Evolutionary conservation across 2,888 invertebrate species (phyloP).

Genomic region (Cryptus armator): DNA sequence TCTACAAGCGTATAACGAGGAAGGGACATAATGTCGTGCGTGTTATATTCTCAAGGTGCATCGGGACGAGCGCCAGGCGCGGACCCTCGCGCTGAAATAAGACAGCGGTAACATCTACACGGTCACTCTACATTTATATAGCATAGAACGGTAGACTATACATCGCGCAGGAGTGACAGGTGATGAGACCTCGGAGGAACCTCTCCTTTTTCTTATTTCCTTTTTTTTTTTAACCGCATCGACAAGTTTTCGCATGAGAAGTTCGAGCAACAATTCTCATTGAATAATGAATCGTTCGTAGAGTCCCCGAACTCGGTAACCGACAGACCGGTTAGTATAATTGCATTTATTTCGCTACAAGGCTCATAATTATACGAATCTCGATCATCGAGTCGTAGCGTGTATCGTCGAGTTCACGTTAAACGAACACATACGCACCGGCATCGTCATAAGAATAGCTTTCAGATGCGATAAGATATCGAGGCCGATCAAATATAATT

Average conservation of each 20-base stretch:
- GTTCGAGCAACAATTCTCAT: constrained; percentile 46
- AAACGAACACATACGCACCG: background rate
- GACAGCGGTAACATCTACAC: constrained; percentile 36
- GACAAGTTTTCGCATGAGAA: constrained; percentile 27
- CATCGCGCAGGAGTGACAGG: constrained; percentile 66
- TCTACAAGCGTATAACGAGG: constrained; percentile 50
- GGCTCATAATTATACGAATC: constrained; percentile 20
- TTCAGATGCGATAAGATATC: constrained; percentile 1
- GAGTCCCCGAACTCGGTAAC: constrained; percentile 34
- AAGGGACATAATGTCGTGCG: constrained; percentile 52
- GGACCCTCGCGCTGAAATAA: constrained; percentile 43
- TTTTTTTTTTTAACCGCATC: constrained; percentile 25
- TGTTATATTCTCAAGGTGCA: constrained; percentile 65
- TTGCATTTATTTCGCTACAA: constrained; percentile 47
- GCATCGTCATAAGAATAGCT: background rate
- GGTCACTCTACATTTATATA: constrained; percentile 18
- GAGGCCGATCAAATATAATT: constrained; percentile 25
- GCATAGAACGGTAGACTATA: constrained; percentile 14
- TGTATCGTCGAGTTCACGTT: constrained; percentile 1
- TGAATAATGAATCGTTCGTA: constrained; percentile 58
- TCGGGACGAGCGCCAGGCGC: constrained; percentile 22
- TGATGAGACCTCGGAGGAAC: constrained; percentile 66
- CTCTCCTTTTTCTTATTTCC: constrained; percentile 36
- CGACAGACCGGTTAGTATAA: constrained; percentile 56
- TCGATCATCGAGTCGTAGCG: constrained; percentile 10